phyloP scores from a whole-genome alignment of 1,140 invertebrate species.

The Apocrypta bakeri region DNA sequence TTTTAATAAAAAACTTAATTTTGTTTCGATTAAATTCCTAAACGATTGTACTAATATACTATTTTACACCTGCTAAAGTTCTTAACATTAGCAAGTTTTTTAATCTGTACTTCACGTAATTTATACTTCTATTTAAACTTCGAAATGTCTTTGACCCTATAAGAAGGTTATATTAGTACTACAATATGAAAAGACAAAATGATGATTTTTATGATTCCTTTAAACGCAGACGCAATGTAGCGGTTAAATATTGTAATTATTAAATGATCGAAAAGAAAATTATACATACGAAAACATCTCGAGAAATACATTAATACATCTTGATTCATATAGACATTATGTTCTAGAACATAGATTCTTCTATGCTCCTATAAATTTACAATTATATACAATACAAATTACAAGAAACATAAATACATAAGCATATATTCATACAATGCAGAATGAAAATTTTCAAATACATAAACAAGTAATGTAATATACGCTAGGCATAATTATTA shows the following conservation, averaged over 20 bases:
- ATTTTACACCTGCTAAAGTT: not conserved
- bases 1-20: too few species aligned
- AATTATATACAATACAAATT: constrained; percentile 41
- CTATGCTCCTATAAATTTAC: not conserved
- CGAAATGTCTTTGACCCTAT: not conserved
- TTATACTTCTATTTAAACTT: not conserved
- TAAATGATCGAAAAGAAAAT: not conserved
- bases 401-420: constrained; percentile 57
- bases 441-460: constrained; percentile 26
- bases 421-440: constrained; percentile 28
- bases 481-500: constrained; percentile 41
- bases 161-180: not conserved
- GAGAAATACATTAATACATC: not conserved
- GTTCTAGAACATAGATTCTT: not conserved
- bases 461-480: constrained; percentile 47
- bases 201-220: constrained; percentile 31
- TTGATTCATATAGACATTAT: not conserved
- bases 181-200: constrained; percentile 1
- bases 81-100: constrained; percentile 1
- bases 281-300: not conserved
- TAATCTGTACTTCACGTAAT: not conserved
- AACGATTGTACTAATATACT: not conserved
- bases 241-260: constrained; percentile 13
- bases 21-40: too few species aligned
- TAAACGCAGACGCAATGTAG: not conserved